Conservation (phyloP, 2,888 invertebrate genomes). For the Acronicta psi region DNA sequence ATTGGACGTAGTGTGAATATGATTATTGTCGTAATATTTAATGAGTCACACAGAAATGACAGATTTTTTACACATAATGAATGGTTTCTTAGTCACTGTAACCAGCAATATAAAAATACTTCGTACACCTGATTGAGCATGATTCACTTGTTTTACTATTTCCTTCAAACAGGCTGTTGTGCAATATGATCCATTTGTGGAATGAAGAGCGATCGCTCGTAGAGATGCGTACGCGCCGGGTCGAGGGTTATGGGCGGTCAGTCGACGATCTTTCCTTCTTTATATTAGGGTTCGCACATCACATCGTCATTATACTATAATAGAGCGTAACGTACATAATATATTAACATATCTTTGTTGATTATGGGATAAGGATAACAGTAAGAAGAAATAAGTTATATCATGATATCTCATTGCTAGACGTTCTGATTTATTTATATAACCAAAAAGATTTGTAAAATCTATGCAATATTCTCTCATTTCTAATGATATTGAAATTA, state of each 20-base stretch:
- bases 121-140: neutral
- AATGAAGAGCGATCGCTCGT: slow-evolving; percentile 45
- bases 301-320: slow-evolving; percentile 10
- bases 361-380: neutral
- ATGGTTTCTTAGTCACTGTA: neutral
- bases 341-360: neutral
- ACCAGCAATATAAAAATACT: too few relatives aligned
- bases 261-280: slow-evolving; percentile 60
- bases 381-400: neutral
- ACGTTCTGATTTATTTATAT: too few relatives aligned
- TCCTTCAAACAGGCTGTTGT: slow-evolving; percentile 45
- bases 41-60: slow-evolving; percentile 26
- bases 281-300: slow-evolving; percentile 47
- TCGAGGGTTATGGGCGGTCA: slow-evolving; percentile 63
- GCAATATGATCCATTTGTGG: slow-evolving; percentile 49
- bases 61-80: slow-evolving; percentile 9
- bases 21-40: slow-evolving; percentile 15
- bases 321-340: too few relatives aligned
- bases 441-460: too few relatives aligned
- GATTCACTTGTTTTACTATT: slow-evolving; percentile 29
- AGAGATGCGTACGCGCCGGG: slow-evolving; percentile 56
- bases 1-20: too few relatives aligned
- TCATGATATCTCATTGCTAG: too few relatives aligned
- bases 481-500: too few relatives aligned
- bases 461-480: too few relatives aligned